Percentiles rank a stretch among this genome's conserved stretches.
Conservation (phyloP, 2,797 vertebrate genomes). For the Columba guinea region DNA sequence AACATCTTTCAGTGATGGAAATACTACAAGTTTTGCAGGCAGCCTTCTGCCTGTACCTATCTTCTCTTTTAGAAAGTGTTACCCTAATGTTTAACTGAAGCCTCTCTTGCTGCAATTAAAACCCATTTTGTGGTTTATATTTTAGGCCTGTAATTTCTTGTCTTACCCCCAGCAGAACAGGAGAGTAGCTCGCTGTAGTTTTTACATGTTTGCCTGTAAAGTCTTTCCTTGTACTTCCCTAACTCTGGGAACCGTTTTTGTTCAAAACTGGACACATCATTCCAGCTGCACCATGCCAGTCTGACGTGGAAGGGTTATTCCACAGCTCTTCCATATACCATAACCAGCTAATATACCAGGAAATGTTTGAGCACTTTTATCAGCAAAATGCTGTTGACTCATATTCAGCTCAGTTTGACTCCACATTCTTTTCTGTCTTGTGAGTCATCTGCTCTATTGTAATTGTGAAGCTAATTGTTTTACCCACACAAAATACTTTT, state of each 20-base stretch:
- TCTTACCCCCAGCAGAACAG: not conserved
- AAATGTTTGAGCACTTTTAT: not conserved
- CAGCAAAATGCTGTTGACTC: not conserved
- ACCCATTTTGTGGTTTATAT: not conserved
- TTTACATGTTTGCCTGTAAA: not conserved
- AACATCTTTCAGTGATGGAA: not conserved
- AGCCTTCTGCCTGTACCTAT: not conserved
- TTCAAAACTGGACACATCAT: fast-evolving
- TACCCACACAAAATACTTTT: not conserved
- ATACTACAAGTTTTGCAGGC: not conserved
- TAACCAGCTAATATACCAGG: not conserved
- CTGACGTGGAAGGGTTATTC: not conserved
- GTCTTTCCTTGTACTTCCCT: not conserved
- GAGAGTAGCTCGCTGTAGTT: not conserved
- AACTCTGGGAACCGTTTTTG: not conserved
- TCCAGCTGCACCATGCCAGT: not conserved
- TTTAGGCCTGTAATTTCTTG: not conserved
- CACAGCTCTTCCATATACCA: not conserved
- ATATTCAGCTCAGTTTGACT: conserved; percentile 19
- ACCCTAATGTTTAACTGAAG: not conserved
- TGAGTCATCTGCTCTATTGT: conserved; percentile 50
- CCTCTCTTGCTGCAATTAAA: not conserved
- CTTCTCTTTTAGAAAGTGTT: not conserved
- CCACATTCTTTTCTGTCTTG: not conserved
- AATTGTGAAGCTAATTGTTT: conserved; percentile 48